Base-by-base conservation (phyloP, 2,797 vertebrate genomes). In the Alfaro cultratus region DNA sequence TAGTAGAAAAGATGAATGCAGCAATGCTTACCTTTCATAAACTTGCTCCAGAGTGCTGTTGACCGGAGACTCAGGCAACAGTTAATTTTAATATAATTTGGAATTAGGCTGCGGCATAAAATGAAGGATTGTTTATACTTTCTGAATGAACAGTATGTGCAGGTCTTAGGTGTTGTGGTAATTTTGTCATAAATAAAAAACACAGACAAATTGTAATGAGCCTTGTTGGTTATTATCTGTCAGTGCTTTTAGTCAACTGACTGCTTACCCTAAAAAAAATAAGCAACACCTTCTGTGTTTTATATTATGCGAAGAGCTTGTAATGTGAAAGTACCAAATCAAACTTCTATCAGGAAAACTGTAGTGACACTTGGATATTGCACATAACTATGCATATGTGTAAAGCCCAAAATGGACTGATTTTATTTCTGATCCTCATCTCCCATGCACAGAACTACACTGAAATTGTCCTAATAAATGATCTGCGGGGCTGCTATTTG, bases 401-500 rank as follows among this genome's bases (percentile, higher is more conserved):
- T 23, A n/a, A 31, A 53, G 34, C 2, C 41, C 13, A 57, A 6
- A 4, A 34, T 26, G 51, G 72, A 29, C 43, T 64, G 12, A 41
- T 71, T 77, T 41, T 10, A 51, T 79, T 75, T 47, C 12, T n/a
- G 64, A 51, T 81, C 18, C 5, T 26, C 1, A 76, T 80, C 47
- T 84, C 39, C 68, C 80, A 4, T 67, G 49, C 67, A 29, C 23
- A 53, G 5, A 43, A 73, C 23, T 41, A 60, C 13, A 74, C 41
- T 47, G 49, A 76, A 82, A 73, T 76, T 75, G 64, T 43, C 34
- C 67, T 51, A 49, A 68, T 80, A 82, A 74, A 80, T 78, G 76
- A 74, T 76, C 29, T 81, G 51, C 70, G 76, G 64, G 60, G 83
- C 43, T 82, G 68, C 73, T 82, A 68, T 85, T 49, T 73, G 46